Evolutionary conservation across 2,113 vertebrate species (phyloP), one percentile per base, ranked within the genome.

Genomic region (Psettodes erumei): DNA sequence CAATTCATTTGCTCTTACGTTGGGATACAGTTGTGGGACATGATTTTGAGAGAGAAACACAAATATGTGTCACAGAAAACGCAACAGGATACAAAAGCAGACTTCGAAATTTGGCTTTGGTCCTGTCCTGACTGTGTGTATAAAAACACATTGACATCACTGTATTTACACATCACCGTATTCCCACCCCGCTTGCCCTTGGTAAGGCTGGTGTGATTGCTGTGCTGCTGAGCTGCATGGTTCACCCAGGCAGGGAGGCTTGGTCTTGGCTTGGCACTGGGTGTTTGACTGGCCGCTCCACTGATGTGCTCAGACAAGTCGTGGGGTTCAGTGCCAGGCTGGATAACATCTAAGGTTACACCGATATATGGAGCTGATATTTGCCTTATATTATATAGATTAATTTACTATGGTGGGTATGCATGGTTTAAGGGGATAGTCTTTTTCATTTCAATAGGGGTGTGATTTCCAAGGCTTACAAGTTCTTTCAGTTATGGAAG

Each of bases 271-370:
- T 55, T 40, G 25, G 70, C 4, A 9, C 77, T 42, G 82, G 58
- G 45, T 54, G 75, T 88, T 72, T 89, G 86, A 87, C 80, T 67
- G 76, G 83, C 85, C 74, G 55, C 84, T 82, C 83, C 21, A 63
- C 83, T 90, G 83, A 92, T 91, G 82, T 82, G 83, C 62, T 88
- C 81, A 80, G 88, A 91, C 87, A 90, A 75, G 86, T 77, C 68
- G 12, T 78, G 79, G 59, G 69, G 84, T 75, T 78, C 6, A 1
- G 12, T 63, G 73, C 83, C 85, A 85, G 85, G 60, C 67, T 53
- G 53, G 45, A 27, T 55, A 70, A 65, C 73, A 75, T 11, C 51
- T 23, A 43, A 59, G 38, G 32, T 71, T 60, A 40, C 66, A 59
- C 42, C 18, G 16, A 68, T 64, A 58, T 56, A 27, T n/a, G 21